Base-by-base conservation (phyloP, 92 coral and sea anemone genomes). In the Virgularia gustaviana region DNA sequence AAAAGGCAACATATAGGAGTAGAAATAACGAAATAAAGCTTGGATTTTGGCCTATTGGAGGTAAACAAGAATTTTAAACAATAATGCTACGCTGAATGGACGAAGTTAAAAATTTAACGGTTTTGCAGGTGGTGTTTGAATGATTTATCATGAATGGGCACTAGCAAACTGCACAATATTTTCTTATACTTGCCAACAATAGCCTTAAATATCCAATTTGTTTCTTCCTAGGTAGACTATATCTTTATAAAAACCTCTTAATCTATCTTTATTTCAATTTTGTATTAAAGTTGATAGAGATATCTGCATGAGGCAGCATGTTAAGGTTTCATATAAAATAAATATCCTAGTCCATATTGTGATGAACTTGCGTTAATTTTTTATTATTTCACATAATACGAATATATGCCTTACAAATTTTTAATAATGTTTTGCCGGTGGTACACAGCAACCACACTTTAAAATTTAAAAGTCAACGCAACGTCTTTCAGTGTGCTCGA, bases 291-390 rank as follows among this genome's bases (percentile, higher is more conserved):
- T n/a, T n/a, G n/a, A n/a, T n/a, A n/a, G n/a, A n/a, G 19, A n/a
- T 49, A 25, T 15, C 15, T 22, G 13, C 42, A 49, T 31, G 18
- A 51, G 6, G 27, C 6, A 15, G 33, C 15, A 4, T 44, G 24
- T 41, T 30, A 0, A 41, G 47, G 55, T 32, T 30, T 0, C 22
- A 68, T 68, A 49, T 31, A n/a, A 49, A 68, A 30, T 19, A 32
- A 9, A 32, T 6, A 49, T 25, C 34, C 36, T 44, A 22, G 75
- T 68, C 19, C 32, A 44, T 61, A 49, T 68, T 49, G n/a, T 60
- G 27, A 60, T 60, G 94, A 81, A 84, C 83, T 64, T 75, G 81
- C 99, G 99, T 94, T 94, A 94, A 94, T 94, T 89, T 94, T 94
- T 94, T 89, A 94, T 94, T 87, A 90, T 89, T 74, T 63, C 82